Evolutionary conservation across 2,797 vertebrate genomes (phyloP).

Genomic region (Schizopygopsis malacanthus): DNA sequence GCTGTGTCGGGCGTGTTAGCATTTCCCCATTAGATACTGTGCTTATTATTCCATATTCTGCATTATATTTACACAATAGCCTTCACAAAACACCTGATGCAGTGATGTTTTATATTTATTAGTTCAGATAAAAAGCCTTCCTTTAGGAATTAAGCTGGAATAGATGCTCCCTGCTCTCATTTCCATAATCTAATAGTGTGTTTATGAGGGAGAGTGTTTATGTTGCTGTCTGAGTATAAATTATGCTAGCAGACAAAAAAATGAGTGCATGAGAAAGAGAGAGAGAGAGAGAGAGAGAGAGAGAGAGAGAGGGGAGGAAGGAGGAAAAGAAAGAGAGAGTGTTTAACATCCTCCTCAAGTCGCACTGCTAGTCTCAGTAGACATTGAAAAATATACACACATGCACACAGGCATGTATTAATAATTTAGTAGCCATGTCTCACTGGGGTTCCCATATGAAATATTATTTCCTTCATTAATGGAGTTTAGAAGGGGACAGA

Average conservation of each 20-base stretch:
- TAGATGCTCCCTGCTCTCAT: constrained; percentile 74
- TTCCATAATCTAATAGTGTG: constrained; percentile 82
- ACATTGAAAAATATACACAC: constrained; percentile 44
- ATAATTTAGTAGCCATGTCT: constrained; percentile 60
- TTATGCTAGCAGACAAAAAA: constrained; percentile 57
- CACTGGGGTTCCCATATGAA: constrained; percentile 53
- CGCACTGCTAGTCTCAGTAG: constrained; percentile 46
- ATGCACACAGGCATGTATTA: constrained; percentile 47
- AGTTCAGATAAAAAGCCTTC: constrained; percentile 81
- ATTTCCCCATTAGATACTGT: constrained; percentile 55
- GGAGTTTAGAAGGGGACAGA: constrained; percentile 48
- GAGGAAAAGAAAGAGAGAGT: background rate
- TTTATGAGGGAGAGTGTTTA: constrained; percentile 71
- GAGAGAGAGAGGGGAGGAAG: background rate
- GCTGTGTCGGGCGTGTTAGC: constrained; percentile 52
- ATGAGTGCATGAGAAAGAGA: constrained; percentile 27
- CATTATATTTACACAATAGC: constrained; percentile 57
- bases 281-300: constrained; percentile 13
- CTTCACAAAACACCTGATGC: constrained; percentile 60
- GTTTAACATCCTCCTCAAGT: constrained; percentile 32
- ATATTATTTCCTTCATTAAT: constrained; percentile 55
- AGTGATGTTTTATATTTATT: constrained; percentile 75
- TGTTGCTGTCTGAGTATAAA: constrained; percentile 77
- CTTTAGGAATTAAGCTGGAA: constrained; percentile 79
- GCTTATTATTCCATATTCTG: constrained; percentile 54